Conservation (phyloP, 2,113 vertebrate genomes). For the Cheirogaleus medius region DNA sequence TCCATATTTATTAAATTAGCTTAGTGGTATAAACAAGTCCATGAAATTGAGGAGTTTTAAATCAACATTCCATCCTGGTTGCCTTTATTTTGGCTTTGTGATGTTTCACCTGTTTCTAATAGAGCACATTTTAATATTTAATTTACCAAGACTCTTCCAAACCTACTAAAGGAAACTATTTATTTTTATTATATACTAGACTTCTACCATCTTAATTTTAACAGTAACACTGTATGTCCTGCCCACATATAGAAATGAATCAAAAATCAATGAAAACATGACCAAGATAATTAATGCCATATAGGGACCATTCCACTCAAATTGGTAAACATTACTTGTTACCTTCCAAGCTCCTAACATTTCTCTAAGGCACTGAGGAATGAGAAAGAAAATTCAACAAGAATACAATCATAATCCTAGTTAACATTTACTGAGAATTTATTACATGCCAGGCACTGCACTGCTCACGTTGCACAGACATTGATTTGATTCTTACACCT, state of each 20-base stretch:
- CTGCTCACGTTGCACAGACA: rapidly evolving
- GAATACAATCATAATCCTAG: not conserved
- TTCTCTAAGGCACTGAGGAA: not conserved
- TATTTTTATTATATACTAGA: not conserved
- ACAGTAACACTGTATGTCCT: not conserved
- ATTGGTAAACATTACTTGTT: not conserved
- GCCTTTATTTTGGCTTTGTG: constrained; percentile 8
- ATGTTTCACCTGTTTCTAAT: not conserved
- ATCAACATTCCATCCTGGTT: not conserved
- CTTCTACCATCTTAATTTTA: not conserved
- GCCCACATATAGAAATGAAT: not conserved
- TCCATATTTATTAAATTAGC: not conserved
- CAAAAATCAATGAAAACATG: not conserved
- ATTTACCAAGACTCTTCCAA: not conserved
- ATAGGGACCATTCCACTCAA: not conserved
- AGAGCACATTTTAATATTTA: not conserved
- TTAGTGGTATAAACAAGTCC: not conserved
- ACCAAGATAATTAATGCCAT: not conserved
- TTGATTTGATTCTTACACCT: not conserved
- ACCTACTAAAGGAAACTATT: not conserved
- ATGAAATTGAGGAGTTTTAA: not conserved
- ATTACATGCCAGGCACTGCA: not conserved
- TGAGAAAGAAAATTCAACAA: not conserved
- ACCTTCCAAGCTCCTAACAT: not conserved
- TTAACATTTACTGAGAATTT: not conserved